Evolutionary conservation across 2,888 invertebrate genomes (phyloP).

Genomic region (Limnephilus auricula): DNA sequence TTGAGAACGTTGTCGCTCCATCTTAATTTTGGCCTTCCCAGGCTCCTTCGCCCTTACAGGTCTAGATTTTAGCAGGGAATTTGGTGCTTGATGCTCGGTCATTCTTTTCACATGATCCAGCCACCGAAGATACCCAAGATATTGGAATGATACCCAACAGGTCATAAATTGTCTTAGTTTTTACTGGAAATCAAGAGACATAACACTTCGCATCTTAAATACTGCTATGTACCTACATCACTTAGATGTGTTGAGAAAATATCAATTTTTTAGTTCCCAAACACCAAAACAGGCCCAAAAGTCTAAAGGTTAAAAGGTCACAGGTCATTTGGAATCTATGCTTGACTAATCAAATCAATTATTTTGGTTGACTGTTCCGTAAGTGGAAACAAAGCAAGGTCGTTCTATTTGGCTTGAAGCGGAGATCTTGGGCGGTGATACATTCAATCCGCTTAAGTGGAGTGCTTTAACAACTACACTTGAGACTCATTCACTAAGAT

Average conservation of each 20-base stretch:
- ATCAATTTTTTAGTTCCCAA: neutral
- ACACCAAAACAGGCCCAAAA: neutral
- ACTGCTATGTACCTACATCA: neutral
- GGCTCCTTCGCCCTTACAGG: too few species aligned
- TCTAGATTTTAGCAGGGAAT: too few species aligned
- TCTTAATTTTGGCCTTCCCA: too few species aligned
- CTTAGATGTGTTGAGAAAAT: neutral
- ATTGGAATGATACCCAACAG: too few species aligned
- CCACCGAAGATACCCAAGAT: too few species aligned
- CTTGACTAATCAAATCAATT: conserved; percentile 12
- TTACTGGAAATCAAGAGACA: too few species aligned
- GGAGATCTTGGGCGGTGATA: neutral
- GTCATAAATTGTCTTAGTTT: too few species aligned
- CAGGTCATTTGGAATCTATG: neutral
- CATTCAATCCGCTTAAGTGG: conserved; percentile 4
- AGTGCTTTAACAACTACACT: neutral
- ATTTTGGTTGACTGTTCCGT: neutral
- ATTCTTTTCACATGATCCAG: too few species aligned
- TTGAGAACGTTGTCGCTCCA: too few species aligned
- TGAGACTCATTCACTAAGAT: neutral
- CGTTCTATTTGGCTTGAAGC: neutral
- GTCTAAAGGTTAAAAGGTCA: neutral
- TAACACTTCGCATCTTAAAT: neutral
- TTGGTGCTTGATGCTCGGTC: too few species aligned
- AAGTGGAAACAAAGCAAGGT: neutral